Conservation (phyloP, 2,113 vertebrate species). For the Micronisus gabar region DNA sequence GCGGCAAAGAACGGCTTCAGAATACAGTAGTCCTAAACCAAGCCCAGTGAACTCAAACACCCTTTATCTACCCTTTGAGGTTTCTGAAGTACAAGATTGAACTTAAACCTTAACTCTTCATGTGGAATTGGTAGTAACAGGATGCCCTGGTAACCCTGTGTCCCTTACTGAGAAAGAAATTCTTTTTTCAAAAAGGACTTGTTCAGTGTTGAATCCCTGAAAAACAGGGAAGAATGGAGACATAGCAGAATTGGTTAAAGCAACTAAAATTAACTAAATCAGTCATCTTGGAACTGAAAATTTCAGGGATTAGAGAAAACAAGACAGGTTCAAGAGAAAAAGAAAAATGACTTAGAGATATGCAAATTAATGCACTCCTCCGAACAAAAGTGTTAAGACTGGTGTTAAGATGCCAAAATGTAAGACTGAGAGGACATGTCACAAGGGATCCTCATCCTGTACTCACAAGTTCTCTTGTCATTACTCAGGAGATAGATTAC, state of each 20-base stretch:
- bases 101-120: not conserved
- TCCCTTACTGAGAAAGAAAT: not conserved
- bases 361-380: not conserved
- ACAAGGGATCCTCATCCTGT: not conserved
- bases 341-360: not conserved
- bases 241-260: not conserved
- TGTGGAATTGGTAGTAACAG: not conserved
- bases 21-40: not conserved
- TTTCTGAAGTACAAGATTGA: not conserved
- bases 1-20: not conserved
- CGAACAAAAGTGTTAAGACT: not conserved
- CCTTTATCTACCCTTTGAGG: not conserved
- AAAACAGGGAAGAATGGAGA: not conserved
- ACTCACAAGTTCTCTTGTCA: not conserved
- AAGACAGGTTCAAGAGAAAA: not conserved
- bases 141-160: not conserved
- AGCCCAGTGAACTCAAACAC: not conserved
- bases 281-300: not conserved
- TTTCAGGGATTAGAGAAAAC: not conserved
- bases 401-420: not conserved
- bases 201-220: not conserved
- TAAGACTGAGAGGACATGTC: not conserved
- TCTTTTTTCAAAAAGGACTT: not conserved
- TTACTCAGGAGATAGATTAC: not conserved
- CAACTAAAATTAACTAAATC: not conserved